A percentile compares a stretch with the other conserved stretches of the same genome.
Conservation (phyloP, 2,113 vertebrate genomes). For the Catharus fuscescens region DNA sequence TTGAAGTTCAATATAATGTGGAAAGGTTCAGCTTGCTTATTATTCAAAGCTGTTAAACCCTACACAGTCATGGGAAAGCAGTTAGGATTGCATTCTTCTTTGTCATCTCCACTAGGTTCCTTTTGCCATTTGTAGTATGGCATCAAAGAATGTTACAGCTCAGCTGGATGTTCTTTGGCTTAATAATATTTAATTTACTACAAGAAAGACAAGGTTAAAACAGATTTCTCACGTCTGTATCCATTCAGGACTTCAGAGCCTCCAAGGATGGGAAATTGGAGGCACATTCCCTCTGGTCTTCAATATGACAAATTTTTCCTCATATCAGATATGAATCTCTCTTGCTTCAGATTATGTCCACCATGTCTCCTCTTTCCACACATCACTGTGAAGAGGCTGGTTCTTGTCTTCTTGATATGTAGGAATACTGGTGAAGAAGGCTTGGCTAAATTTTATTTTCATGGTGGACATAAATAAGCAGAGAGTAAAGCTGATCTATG, state of each 20-base stretch:
- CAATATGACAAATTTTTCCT: background rate
- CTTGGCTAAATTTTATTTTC: background rate
- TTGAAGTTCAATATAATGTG: background rate
- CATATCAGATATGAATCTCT: background rate
- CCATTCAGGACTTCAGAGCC: background rate
- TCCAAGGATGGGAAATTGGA: background rate
- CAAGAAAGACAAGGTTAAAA: background rate
- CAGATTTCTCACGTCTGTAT: background rate
- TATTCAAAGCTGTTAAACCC: background rate
- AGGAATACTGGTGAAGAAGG: background rate
- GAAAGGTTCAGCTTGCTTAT: background rate
- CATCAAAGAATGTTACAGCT: background rate
- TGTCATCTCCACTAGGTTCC: background rate
- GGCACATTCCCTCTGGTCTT: background rate
- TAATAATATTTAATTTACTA: background rate
- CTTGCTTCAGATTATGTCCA: background rate
- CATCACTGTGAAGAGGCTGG: background rate
- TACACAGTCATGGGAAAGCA: background rate
- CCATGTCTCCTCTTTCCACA: background rate
- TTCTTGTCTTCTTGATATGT: background rate
- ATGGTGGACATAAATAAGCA: background rate
- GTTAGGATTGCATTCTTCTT: background rate
- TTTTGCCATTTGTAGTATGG: background rate
- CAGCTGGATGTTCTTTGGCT: background rate
- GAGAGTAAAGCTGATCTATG: background rate